Conservation (phyloP, 2,888 invertebrate species). For the Scrobipalpa atriplicella region DNA sequence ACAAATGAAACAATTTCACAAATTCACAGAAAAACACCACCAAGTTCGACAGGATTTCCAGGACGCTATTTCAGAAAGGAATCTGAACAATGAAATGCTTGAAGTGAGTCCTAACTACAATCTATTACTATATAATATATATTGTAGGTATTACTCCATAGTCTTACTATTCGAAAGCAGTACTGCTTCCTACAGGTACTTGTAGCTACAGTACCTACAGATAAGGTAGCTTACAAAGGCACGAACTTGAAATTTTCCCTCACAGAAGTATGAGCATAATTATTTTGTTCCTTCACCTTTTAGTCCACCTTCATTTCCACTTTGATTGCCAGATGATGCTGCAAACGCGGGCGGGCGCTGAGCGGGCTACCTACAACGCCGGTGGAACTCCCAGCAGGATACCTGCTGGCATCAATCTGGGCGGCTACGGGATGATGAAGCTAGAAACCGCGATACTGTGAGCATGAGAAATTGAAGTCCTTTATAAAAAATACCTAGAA, state of each 20-base stretch:
- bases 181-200: too few species aligned
- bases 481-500: neutral
- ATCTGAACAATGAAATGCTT: conserved; percentile 4
- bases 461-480: conserved; percentile 37
- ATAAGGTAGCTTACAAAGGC: too few species aligned
- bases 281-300: neutral
- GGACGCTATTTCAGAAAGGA: neutral
- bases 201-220: too few species aligned
- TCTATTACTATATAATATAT: too few species aligned
- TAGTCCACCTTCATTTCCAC: neutral
- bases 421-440: conserved; percentile 60
- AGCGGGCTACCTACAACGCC: conserved; percentile 44
- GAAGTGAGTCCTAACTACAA: conserved; percentile 14
- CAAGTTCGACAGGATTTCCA: neutral
- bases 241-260: too few species aligned
- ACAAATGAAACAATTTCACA: too few species aligned
- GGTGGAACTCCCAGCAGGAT: conserved; percentile 42
- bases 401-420: conserved; percentile 69
- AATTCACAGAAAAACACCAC: neutral
- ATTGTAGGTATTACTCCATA: too few species aligned
- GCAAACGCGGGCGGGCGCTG: conserved; percentile 47
- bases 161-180: too few species aligned
- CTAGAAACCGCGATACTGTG: conserved; percentile 58
- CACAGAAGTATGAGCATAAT: too few species aligned
- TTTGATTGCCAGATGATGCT: conserved; percentile 38